These are phyloP conservation scores for Idaea biselata DNA, from an alignment of 2,888 invertebrate species.

Conservation along the genomic window DNA sequence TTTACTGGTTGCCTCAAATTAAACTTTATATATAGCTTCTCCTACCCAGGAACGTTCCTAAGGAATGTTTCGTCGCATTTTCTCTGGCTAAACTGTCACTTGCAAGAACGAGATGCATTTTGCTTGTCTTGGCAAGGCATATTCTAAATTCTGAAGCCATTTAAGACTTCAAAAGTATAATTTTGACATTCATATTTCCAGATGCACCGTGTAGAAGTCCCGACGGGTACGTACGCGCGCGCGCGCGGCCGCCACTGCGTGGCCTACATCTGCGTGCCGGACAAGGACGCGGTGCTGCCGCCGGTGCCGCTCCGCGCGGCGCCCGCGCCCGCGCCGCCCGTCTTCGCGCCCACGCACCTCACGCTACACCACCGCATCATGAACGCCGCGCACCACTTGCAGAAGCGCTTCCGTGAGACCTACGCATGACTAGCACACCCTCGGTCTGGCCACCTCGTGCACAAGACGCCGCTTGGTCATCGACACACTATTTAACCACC, in stretches of 20 bases:
- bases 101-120: too few species aligned
- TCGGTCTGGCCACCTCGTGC: slow-evolving; percentile 7
- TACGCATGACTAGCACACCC: slow-evolving; percentile 78
- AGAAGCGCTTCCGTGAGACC: slow-evolving; percentile 85
- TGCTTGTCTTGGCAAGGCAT: too few species aligned
- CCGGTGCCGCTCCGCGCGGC: slow-evolving; percentile 69
- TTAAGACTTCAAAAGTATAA: too few species aligned
- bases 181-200: slow-evolving; percentile 53
- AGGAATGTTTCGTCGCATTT: too few species aligned
- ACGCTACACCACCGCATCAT: slow-evolving; percentile 80
- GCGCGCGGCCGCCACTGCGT: slow-evolving; percentile 87
- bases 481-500: slow-evolving; percentile 37
- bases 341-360: slow-evolving; percentile 65
- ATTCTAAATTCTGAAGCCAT: too few species aligned
- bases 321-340: slow-evolving; percentile 62
- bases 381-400: slow-evolving; percentile 86
- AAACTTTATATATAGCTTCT: too few species aligned
- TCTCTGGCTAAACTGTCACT: too few species aligned
- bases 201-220: slow-evolving; percentile 88
- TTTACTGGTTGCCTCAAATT: too few species aligned
- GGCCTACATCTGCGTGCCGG: slow-evolving; percentile 89
- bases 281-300: slow-evolving; percentile 76
- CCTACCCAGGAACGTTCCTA: too few species aligned
- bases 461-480: slow-evolving; percentile 40
- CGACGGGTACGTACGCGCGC: slow-evolving; percentile 81